Base-by-base conservation (phyloP, 2,797 vertebrate species). In the Sternarchorhynchus goeldii region DNA sequence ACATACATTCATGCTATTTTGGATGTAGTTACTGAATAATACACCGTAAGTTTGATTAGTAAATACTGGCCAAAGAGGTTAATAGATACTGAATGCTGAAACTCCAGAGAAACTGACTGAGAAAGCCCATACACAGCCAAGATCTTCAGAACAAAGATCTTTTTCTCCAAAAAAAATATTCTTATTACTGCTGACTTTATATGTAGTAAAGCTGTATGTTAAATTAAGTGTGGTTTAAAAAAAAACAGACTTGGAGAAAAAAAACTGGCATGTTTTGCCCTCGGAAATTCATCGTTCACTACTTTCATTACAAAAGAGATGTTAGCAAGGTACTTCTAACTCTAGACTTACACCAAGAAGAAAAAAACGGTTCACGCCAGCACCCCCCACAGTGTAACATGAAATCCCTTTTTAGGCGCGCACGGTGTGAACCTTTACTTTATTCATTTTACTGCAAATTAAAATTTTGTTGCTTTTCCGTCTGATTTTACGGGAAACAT, bases 401-500 rank as follows among this genome's bases (percentile, higher is more conserved):
- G 73, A 84, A 90, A 89, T 86, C 83, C 81, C 83, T 84, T 91
- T 89, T 79, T 83, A 91, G 89, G 89, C 84, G 3, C 87, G 81
- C 86, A 64, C 79, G 89, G 88, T 80, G 85, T 89, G 93, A 94
- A 92, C 88, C 91, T 90, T 92, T 86, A 87, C 88, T 92, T 92
- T 91, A 92, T 92, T 89, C 87, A 55, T 91, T 92, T 93, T 90
- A 93, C 91, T 92, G 91, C 91, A 89, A 93, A 93, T 93, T 93
- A 92, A 93, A 92, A 84, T 93, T 92, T 93, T 92, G 93, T 93
- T 92, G 93, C 91, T 93, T 94, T 93, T 93, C 92, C 93, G 89
- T 93, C 88, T 88, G 90, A 91, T 93, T 93, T 94, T 93, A 94
- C 91, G 87, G 92, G 93, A 93, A 94, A 93, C 93, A 94, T 93